Evolutionary conservation across 2,113 vertebrate species (phyloP).

Genomic region (Orcinus orca): DNA sequence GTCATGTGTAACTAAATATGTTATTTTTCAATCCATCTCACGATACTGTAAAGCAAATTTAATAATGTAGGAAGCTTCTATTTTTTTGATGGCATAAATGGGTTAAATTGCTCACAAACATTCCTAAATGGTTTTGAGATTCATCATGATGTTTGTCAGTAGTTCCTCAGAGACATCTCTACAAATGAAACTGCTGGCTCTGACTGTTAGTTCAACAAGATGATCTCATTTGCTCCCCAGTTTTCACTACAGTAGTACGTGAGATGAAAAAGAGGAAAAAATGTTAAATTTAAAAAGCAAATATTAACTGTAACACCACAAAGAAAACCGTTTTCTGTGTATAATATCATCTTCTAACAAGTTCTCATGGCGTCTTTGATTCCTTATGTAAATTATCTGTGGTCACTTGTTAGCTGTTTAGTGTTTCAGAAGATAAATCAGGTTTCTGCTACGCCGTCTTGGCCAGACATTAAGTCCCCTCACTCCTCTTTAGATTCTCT

Average conservation of each 20-base stretch:
- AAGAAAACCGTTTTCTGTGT: neutral
- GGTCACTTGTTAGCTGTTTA: neutral
- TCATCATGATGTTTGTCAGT: neutral
- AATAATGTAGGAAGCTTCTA: neutral
- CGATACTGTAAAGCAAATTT: neutral
- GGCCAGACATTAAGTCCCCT: neutral
- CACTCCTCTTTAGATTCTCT: neutral
- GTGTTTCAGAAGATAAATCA: neutral
- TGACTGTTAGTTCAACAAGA: neutral
- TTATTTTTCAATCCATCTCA: slow-evolving; percentile 10
- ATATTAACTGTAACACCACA: neutral
- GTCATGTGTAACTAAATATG: neutral
- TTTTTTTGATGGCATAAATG: neutral
- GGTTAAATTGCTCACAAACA: neutral
- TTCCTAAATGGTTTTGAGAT: neutral
- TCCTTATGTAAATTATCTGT: neutral
- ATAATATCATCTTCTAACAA: neutral
- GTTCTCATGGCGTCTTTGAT: neutral
- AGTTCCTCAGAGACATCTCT: neutral
- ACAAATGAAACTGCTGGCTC: neutral
- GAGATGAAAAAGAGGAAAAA: neutral
- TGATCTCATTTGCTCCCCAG: neutral
- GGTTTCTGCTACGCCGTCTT: neutral
- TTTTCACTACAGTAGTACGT: neutral
- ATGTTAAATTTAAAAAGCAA: neutral